phyloP scores from a whole-genome alignment of 2,797 vertebrate genomes.

The Rhynchotus rufescens region DNA sequence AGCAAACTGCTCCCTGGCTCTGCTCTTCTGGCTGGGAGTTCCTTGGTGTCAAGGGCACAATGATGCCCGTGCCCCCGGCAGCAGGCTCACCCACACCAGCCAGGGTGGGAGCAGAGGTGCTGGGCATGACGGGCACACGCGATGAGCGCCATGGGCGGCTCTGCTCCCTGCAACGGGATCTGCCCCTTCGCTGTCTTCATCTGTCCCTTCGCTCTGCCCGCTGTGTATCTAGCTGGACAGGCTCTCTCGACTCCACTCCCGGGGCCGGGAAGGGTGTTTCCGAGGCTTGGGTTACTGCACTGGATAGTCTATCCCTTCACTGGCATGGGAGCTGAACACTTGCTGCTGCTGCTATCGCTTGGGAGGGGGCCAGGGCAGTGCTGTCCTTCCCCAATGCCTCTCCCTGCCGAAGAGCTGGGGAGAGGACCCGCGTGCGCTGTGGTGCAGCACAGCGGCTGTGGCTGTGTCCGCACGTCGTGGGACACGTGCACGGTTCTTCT shows the following conservation, averaged over 20 bases:
- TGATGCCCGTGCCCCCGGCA: neutral
- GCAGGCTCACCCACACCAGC: fast-evolving
- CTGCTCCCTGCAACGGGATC: neutral
- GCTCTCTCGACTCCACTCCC: neutral
- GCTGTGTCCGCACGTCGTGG: neutral
- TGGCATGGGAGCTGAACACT: neutral
- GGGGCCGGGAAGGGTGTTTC: neutral
- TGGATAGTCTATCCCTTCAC: neutral
- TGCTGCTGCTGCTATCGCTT: neutral
- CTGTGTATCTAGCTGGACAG: neutral
- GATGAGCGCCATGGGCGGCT: neutral
- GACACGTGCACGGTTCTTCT: neutral
- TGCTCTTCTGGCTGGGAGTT: neutral
- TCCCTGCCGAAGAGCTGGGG: neutral
- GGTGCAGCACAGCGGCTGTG: neutral
- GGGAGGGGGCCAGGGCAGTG: neutral
- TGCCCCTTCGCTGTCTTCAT: neutral
- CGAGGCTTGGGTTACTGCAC: neutral
- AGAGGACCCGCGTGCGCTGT: neutral
- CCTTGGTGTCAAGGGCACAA: neutral
- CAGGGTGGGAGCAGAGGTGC: neutral
- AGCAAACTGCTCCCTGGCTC: neutral
- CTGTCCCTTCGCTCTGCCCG: neutral
- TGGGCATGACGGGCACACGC: neutral
- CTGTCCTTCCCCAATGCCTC: neutral